Base-by-base conservation (phyloP, 2,888 invertebrate species). In the Quadriops clusia region DNA sequence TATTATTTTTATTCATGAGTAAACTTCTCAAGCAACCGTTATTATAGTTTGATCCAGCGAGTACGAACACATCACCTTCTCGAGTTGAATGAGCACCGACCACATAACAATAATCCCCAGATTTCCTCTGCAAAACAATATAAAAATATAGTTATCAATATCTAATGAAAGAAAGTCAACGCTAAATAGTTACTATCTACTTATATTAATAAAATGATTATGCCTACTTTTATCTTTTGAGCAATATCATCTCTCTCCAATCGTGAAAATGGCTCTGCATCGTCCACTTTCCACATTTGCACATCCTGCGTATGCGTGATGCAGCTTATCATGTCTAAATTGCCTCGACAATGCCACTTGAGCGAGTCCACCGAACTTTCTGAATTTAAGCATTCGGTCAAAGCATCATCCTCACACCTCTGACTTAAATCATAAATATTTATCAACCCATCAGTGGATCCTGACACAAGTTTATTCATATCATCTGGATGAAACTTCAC, bases 401-500 rank as follows among this genome's bases (percentile, higher is more conserved):
- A 61, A 0, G 91, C 90, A 45, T 85, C 81, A 33, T 87, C 85
- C 61, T 91, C 91, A 0, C 58, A 63, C 0, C 63, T 47, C 51
- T 86, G 69, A 27, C 69, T 67, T 12, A 91, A 65, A 56, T 91
- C 80, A 58, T 77, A 93, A 3, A 86, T 52, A 59, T 91, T 91
- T 2, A 91, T 71, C 9, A 93, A 65, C 0, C 90, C 89, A 57
- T 93, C 91, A 0, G 74, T 70, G 2, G 86, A 79, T 1, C 86
- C 84, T 1, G 85, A 74, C 8, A 77, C 73, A 30, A 93, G 49
- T 5, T 67, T 56, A 53, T 82, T 74, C 3, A 68, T 59, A 50
- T 79, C 72, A 5, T 50, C 57, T 30, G 73, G 68, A 65, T 86
- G 79, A 57, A 89, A 90, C 50, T 68, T 67, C 0, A 83, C 67